These are phyloP conservation scores for Alectura lathami DNA, from an alignment of 2,113 vertebrate genomes.

Conservation along the genomic window DNA sequence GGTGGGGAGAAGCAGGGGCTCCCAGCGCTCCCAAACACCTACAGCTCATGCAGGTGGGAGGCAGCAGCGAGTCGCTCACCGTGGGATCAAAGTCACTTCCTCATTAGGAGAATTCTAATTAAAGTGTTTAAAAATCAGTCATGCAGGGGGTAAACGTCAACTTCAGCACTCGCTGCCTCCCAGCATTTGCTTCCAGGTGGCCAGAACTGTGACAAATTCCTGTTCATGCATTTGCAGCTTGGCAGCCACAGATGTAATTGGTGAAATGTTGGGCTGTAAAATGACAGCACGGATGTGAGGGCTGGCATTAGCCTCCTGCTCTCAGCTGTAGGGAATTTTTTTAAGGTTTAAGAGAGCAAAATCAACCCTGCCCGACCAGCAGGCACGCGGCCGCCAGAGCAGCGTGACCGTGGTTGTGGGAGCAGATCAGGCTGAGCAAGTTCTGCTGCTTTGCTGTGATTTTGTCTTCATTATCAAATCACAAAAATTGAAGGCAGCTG, in stretches of 20 bases:
- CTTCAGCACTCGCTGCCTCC: not conserved
- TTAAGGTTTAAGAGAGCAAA: not conserved
- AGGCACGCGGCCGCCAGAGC: no score
- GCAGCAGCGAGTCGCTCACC: not conserved
- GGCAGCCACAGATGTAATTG: not conserved
- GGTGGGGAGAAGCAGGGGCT: no score
- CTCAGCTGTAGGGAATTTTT: no score
- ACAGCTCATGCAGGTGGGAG: not conserved
- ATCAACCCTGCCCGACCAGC: not conserved
- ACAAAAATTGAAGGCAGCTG: not conserved
- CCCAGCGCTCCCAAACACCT: not conserved
- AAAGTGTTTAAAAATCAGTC: not conserved
- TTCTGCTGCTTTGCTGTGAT: not conserved
- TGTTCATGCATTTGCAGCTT: not conserved
- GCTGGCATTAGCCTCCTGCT: not conserved
- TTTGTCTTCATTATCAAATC: not conserved
- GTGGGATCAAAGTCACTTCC: not conserved
- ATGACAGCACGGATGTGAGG: not conserved
- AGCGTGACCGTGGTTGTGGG: rapidly evolving
- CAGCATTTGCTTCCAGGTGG: not conserved
- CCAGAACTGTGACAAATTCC: not conserved
- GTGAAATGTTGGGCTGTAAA: not conserved
- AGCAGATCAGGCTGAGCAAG: not conserved
- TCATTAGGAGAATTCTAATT: not conserved
- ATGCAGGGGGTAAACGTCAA: not conserved